Base-by-base conservation (phyloP, 1,140 invertebrate species). In the Maniola jurtina region DNA sequence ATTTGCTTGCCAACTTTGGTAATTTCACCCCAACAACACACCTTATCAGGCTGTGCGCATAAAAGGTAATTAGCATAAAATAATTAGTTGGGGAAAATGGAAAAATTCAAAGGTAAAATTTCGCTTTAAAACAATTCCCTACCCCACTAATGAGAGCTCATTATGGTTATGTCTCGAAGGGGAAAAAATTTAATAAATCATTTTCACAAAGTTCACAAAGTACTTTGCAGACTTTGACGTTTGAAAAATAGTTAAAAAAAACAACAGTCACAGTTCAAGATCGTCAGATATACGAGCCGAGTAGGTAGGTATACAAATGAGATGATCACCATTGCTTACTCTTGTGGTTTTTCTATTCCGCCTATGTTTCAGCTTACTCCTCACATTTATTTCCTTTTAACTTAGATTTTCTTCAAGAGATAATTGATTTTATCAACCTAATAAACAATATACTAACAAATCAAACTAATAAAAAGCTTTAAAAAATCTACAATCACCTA, bases 41-140 rank as follows among this genome's bases (percentile, higher is more conserved):
- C 14, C 52, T 55, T 55, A 55, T 55, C 52, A 55, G 25, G 8
- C 33, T 55, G 6, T 11, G 4, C 8, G 10, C 52, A 55, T 16
- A 55, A 55, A 25, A 55, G 52, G 25, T 55, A 55, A 55, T 55
- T 55, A 55, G 16, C 52, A 55, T 55, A 55, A 55, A 55, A 55
- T 55, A 55, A 55, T 55, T 55, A 55, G 16, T 55, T 55, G 8
- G 34, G 52, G 11, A 55, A 55, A 55, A 13, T 33, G 16, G 16
- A 55, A 55, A 55, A 55, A 55, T 7, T 55, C 33, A 55, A 55
- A 55, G 52, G 52, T 55, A 34, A 55, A 11, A 55, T 55, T 55
- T 55, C 33, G 52, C 52, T 55, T 55, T 55, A 55, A 55, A 55
- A 55, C 52, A 55, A 55, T 55, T 55, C 52, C 11, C 52, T 33